Evolutionary conservation across 2,113 vertebrate species (phyloP).

Genomic region (Phyllostomus discolor): DNA sequence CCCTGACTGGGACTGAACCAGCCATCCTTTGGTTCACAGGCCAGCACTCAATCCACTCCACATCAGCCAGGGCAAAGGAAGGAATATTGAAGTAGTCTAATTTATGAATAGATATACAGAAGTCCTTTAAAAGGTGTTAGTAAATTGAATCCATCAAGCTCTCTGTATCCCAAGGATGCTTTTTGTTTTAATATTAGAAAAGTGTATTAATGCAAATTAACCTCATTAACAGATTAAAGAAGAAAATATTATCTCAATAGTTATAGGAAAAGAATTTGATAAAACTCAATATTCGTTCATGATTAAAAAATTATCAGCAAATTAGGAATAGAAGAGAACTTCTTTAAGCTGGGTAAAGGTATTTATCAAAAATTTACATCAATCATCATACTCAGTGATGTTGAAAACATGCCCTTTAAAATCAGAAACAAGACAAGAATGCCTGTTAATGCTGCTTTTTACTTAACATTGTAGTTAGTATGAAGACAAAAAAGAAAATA

Average conservation of each 20-base stretch:
- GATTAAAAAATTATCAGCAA: neutral
- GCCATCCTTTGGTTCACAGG: too few species aligned
- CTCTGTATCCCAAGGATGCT: neutral
- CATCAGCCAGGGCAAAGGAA: neutral
- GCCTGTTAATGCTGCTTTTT: neutral
- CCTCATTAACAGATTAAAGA: neutral
- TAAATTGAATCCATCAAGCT: neutral
- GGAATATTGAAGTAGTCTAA: neutral
- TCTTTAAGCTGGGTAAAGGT: neutral
- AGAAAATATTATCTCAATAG: neutral
- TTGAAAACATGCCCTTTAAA: neutral
- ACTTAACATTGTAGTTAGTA: neutral
- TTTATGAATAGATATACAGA: neutral
- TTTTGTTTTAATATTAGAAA: neutral
- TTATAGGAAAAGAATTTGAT: constrained; percentile 1
- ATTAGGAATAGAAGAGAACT: neutral
- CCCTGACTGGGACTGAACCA: too few species aligned
- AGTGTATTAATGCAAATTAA: neutral
- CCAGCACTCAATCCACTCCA: too few species aligned
- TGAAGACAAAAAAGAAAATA: neutral
- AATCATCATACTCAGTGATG: neutral
- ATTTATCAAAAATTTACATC: neutral
- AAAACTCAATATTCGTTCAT: neutral
- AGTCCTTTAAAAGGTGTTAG: neutral
- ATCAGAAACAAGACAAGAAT: neutral